Percentiles rank a stretch among this genome's conserved stretches.
Evolutionary conservation across 2,113 vertebrate species (phyloP).

Genomic region (Sylvilagus bachmani): DNA sequence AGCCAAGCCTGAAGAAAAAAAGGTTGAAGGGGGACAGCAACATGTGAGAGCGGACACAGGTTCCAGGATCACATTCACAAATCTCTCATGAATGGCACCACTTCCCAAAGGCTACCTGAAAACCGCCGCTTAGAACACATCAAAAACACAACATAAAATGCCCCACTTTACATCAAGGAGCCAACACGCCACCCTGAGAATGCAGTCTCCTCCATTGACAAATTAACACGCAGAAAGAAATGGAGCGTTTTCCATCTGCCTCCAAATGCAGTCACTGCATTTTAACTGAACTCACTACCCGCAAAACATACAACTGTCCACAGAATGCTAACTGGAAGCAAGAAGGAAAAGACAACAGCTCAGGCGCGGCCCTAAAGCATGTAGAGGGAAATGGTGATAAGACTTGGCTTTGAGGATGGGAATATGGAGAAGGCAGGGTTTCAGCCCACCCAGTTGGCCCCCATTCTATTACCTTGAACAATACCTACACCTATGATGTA

Average conservation of each 20-base stretch:
- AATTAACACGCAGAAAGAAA: background rate
- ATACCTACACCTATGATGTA: background rate
- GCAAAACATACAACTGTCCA: background rate
- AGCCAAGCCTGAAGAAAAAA: slow-evolving; percentile 41
- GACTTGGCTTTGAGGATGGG: background rate
- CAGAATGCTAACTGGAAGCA: background rate
- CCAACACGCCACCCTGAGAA: background rate
- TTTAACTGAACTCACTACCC: background rate
- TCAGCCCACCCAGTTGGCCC: background rate
- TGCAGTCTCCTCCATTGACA: background rate
- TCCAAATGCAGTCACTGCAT: background rate
- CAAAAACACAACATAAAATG: background rate
- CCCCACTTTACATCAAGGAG: background rate
- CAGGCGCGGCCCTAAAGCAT: background rate
- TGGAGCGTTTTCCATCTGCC: background rate
- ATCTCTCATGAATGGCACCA: background rate
- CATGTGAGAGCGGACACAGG: slow-evolving; percentile 20
- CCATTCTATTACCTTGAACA: background rate
- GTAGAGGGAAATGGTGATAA: background rate
- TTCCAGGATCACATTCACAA: slow-evolving; percentile 71
- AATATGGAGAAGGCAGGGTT: background rate
- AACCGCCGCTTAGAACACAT: background rate
- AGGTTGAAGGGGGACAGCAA: background rate
- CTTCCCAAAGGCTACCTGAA: slow-evolving; percentile 1
- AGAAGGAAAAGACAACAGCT: background rate